Evolutionary conservation across 2,888 invertebrate genomes (phyloP), one percentile per base, ranked within the genome.

Genomic region (Philereme vetulata): DNA sequence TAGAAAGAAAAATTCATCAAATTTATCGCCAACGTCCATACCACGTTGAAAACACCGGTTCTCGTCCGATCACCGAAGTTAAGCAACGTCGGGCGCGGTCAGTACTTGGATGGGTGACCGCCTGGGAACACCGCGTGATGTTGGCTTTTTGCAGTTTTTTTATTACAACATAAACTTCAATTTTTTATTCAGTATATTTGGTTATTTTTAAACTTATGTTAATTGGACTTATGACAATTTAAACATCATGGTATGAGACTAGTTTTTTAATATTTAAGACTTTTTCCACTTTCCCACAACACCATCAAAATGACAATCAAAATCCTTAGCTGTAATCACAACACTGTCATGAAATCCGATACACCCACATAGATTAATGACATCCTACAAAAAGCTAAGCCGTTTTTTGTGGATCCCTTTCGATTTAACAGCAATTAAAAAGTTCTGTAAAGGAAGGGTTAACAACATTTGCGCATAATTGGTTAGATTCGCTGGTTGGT

Each of bases 371-470:
- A 86, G 88, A 90, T 88, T 87, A 84, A 88, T 88, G 87, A 80
- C 79, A 76, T 72, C 67, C 79, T 75, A 87, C 86, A 88, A 86
- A 81, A 73, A 78, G 64, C 68, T 73, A 63, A 74, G 69, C 78
- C 75, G 78, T 76, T 86, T 87, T 78, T 84, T 78, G 76, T 72
- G 80, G 82, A 83, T 85, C 86, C 85, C 82, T 84, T 84, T 85
- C 86, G 86, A 90, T 90, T 90, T 89, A 88, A 85, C 88, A 83
- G 85, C 90, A 91, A 91, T 91, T 90, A 91, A 90, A 90, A 90
- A 89, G 86, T 90, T 89, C 78, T 78, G 77, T 77, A 82, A 78
- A 81, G 88, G 78, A 78, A 76, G 89, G 80, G 85, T 89, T 88
- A 86, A 84, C 81, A 88, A 86, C 80, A 84, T 86, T 89, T 82